phyloP scores from a whole-genome alignment of 1,140 invertebrate species.

The Drosophila obscura region DNA sequence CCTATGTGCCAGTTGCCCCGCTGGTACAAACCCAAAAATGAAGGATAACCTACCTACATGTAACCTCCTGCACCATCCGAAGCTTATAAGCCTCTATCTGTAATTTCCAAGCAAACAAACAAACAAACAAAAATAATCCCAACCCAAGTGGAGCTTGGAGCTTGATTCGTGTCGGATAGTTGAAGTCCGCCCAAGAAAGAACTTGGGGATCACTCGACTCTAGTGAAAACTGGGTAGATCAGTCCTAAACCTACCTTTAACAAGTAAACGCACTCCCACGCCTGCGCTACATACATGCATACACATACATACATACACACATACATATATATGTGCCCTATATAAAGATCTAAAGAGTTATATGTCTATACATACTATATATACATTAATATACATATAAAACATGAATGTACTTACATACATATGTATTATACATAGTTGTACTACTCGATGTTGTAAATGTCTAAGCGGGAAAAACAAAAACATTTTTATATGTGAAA shows the following conservation, averaged over 20 bases:
- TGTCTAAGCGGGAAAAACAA: conserved; percentile 49
- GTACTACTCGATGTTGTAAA: conserved; percentile 66
- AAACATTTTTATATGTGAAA: conserved; percentile 53
- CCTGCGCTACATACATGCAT: conserved; percentile 34
- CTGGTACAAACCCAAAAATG: conserved; percentile 51
- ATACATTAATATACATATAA: conserved; percentile 46
- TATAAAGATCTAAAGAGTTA: conserved; percentile 49
- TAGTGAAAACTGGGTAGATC: conserved; percentile 5
- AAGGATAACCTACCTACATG: conserved; percentile 36
- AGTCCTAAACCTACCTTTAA: background rate
- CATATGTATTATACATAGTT: conserved; percentile 69
- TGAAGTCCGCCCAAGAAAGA: too few relatives aligned
- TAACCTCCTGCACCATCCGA: conserved; percentile 54
- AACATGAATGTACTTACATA: conserved; percentile 44
- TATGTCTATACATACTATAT: conserved; percentile 36
- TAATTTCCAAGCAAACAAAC: too few relatives aligned
- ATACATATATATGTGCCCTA: conserved; percentile 33
- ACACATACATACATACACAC: conserved; percentile 32
- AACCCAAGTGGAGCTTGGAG: too few relatives aligned
- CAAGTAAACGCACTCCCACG: conserved; percentile 18
- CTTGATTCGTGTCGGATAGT: too few relatives aligned
- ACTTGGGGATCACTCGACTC: too few relatives aligned
- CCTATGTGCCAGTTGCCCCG: conserved; percentile 74
- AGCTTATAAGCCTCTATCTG: conserved; percentile 55
- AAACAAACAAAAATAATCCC: too few relatives aligned